A percentile compares a stretch with the other conserved stretches of the same genome.
Conservation (phyloP, 2,888 invertebrate species). For the Luperina nickerlii region DNA sequence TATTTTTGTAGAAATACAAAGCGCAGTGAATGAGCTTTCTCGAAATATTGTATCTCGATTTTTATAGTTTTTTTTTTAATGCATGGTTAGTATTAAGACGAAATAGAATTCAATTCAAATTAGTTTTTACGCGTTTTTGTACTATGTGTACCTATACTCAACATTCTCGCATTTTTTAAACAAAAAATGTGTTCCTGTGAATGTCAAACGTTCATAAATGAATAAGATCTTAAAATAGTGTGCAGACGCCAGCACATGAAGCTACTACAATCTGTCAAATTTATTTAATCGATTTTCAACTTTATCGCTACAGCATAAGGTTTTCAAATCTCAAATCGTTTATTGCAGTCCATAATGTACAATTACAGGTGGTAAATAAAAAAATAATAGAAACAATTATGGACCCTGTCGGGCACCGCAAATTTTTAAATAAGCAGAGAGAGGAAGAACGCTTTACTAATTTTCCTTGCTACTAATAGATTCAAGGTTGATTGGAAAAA, state of each 20-base stretch:
- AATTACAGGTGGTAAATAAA: too few relatives aligned
- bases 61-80: constrained; percentile 7
- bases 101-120: constrained; percentile 16
- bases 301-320: too few relatives aligned
- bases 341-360: too few relatives aligned
- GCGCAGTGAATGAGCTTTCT: constrained; percentile 32
- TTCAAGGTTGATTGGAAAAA: too few relatives aligned
- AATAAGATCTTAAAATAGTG: background rate
- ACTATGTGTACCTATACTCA: background rate
- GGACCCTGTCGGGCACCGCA: too few relatives aligned
- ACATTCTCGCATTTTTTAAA: constrained; percentile 4
- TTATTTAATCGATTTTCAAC: too few relatives aligned
- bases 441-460: too few relatives aligned
- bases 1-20: constrained; percentile 5
- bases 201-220: constrained; percentile 33
- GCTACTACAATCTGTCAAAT: too few relatives aligned
- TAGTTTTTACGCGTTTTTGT: constrained; percentile 3
- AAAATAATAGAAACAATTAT: too few relatives aligned
- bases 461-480: too few relatives aligned
- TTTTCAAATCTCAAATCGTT: too few relatives aligned
- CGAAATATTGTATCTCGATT: constrained; percentile 51
- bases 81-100: background rate
- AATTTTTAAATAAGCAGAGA: too few relatives aligned
- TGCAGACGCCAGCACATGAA: background rate
- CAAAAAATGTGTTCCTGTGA: constrained; percentile 6